phyloP scores from a whole-genome alignment of 2,797 vertebrate species.

The Pangasius macronema region DNA sequence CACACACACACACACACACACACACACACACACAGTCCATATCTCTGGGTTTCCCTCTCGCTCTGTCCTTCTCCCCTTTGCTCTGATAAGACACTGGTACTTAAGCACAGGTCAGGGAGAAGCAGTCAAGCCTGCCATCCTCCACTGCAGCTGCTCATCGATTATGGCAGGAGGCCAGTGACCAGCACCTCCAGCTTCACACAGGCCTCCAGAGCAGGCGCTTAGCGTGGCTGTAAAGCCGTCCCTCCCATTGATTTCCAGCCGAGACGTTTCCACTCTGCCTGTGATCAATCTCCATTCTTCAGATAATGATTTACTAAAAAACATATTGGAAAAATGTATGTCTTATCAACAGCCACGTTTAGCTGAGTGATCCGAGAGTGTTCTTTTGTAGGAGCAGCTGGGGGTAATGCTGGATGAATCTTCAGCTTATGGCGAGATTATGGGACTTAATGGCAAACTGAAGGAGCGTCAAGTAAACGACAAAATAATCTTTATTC shows the following conservation, averaged over 20 bases:
- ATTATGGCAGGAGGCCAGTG: conserved; percentile 55
- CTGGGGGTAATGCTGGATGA: conserved; percentile 40
- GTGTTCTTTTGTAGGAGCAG: conserved; percentile 29
- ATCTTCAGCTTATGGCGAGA: conserved; percentile 48
- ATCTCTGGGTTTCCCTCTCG: conserved; percentile 26
- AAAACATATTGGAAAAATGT: conserved; percentile 32
- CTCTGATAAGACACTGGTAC: conserved; percentile 45
- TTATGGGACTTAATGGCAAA: conserved; percentile 50
- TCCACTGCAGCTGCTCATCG: conserved; percentile 46
- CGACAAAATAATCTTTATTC: conserved; percentile 48
- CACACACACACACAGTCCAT: conserved; percentile 10
- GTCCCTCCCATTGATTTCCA: conserved; percentile 46
- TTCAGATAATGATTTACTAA: conserved; percentile 50
- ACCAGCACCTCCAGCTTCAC: conserved; percentile 49
- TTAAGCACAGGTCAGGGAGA: conserved; percentile 52
- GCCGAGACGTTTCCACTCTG: conserved; percentile 38
- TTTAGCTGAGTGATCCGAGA: conserved; percentile 22
- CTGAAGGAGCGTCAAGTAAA: conserved; percentile 48
- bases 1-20: neutral
- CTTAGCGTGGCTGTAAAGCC: conserved; percentile 41
- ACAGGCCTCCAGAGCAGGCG: conserved; percentile 33
- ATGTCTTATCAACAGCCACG: conserved; percentile 39
- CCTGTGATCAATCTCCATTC: conserved; percentile 48
- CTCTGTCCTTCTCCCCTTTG: conserved; percentile 35
- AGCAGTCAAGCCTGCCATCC: conserved; percentile 40